These are phyloP conservation scores for Eulemur rubriventer DNA, from an alignment of 2,797 vertebrate species.

Conservation along the genomic window DNA sequence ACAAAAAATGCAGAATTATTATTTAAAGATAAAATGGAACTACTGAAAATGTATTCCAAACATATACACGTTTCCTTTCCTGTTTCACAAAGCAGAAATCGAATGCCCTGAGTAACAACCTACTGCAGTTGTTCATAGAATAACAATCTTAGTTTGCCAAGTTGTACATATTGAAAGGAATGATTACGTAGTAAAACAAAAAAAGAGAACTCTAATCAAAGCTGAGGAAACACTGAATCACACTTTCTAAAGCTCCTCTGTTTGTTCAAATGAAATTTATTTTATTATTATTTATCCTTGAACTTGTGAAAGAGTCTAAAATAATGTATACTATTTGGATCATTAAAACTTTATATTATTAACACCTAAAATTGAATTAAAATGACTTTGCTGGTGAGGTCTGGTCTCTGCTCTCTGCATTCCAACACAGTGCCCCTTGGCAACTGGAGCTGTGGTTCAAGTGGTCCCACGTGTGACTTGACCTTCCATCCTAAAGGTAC, in stretches of 20 bases:
- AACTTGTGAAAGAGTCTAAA: not conserved
- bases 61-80: not conserved
- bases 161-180: not conserved
- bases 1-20: not conserved
- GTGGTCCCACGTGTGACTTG: not conserved
- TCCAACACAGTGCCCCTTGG: too few species aligned
- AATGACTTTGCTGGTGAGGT: not conserved
- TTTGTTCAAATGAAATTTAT: not conserved
- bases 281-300: not conserved
- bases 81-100: not conserved
- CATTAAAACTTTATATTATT: not conserved
- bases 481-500: not conserved
- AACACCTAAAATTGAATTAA: not conserved
- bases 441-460: not conserved
- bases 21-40: not conserved
- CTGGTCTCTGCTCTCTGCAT: not conserved
- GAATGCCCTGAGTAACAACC: not conserved
- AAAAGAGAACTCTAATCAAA: not conserved
- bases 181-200: not conserved
- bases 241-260: not conserved
- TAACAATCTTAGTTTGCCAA: not conserved
- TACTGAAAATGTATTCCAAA: not conserved
- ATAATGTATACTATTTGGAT: not conserved
- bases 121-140: not conserved
- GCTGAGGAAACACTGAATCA: not conserved